Conservation (phyloP, 2,888 invertebrate species). For the Miltochrista miniata region DNA sequence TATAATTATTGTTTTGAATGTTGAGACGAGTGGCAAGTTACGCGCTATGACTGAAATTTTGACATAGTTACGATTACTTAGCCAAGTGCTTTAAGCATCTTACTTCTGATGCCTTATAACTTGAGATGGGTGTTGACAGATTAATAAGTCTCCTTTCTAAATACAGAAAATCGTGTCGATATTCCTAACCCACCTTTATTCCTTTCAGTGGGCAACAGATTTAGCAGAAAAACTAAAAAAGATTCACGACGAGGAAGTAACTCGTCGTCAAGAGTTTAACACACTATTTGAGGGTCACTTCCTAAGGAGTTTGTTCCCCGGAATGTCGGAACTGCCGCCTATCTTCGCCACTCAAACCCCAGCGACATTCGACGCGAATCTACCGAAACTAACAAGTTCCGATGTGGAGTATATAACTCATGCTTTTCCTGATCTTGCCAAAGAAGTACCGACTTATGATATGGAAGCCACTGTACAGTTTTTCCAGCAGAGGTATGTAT, state of each 20-base stretch:
- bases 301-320: conserved; percentile 93
- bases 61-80: no score
- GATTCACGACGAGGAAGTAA: conserved; percentile 93
- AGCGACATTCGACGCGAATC: conserved; percentile 87
- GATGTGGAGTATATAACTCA: conserved; percentile 86
- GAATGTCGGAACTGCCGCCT: conserved; percentile 93
- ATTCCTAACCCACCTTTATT: not conserved
- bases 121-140: no score
- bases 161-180: no score
- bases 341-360: conserved; percentile 93
- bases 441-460: conserved; percentile 87
- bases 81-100: no score
- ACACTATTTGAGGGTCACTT: conserved; percentile 92
- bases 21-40: no score
- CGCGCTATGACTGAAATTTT: no score
- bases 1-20: no score
- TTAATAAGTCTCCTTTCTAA: no score
- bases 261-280: conserved; percentile 90
- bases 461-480: conserved; percentile 88
- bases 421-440: conserved; percentile 87
- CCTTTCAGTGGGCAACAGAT: conserved; percentile 92
- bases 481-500: conserved; percentile 84
- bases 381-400: conserved; percentile 85
- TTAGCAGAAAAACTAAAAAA: conserved; percentile 90
- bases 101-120: no score